Conservation (phyloP, 2,797 vertebrate species). For the Pyrrhura leucotis region DNA sequence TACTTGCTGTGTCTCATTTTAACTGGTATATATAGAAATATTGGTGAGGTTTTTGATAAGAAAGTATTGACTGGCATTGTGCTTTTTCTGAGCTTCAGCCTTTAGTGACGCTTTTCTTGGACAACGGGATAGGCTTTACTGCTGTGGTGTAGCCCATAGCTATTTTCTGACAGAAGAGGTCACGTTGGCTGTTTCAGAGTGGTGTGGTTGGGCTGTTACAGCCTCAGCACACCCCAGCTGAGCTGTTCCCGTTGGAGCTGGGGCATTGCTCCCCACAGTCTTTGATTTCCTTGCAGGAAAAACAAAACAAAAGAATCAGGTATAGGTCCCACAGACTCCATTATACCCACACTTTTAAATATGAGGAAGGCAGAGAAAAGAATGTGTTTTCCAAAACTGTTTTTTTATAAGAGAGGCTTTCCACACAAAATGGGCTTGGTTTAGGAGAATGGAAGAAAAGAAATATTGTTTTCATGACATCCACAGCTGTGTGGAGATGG, state of each 20-base stretch:
- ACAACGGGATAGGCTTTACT: background rate
- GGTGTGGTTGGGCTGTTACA: background rate
- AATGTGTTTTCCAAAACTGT: background rate
- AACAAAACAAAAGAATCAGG: fast-evolving
- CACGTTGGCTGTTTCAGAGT: fast-evolving
- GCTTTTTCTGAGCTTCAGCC: background rate
- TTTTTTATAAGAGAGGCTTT: background rate
- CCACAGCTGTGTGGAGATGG: background rate
- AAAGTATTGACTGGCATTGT: background rate
- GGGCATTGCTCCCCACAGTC: fast-evolving
- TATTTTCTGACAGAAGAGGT: background rate
- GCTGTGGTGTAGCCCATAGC: background rate
- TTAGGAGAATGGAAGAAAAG: background rate
- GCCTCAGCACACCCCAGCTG: background rate
- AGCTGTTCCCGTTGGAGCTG: background rate
- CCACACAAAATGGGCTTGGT: background rate
- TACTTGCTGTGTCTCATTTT: background rate
- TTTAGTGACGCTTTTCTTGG: background rate
- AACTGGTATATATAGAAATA: background rate
- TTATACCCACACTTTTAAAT: fast-evolving
- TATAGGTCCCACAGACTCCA: fast-evolving
- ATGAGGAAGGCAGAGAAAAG: background rate
- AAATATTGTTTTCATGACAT: background rate
- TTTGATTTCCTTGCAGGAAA: background rate
- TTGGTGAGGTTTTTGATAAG: background rate